Base-by-base conservation (phyloP, 2,888 invertebrate genomes). In the Agonum fuliginosum region DNA sequence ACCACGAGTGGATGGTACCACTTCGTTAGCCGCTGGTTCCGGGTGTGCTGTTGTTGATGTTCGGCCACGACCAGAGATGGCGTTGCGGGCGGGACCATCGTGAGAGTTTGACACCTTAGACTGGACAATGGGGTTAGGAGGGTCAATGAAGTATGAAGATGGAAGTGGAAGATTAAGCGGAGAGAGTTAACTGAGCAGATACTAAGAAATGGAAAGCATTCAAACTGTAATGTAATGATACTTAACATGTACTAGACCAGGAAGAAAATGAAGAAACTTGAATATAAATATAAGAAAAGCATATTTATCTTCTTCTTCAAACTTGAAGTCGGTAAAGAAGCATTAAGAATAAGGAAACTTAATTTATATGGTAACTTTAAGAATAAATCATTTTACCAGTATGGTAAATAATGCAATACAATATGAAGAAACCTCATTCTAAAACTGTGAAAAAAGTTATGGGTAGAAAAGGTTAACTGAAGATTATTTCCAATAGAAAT, bases 11-110 rank as follows among this genome's bases (percentile, higher is more conserved):
- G 86, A 82, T 22, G 88, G 93, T 78, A 92, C 88, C 67, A 93
- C 91, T 87, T 92, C 94, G 84, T 92, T 94, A 83, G 84, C 86
- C 22, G 86, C 87, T 0, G 90, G 91, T 86, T 91, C 94, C 0
- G 92, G 91, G 24, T 77, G 77, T 0, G 88, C 89, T 27, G 88
- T 86, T 0, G 85, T 83, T 10, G 87, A 87, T 10, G 51, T 30
- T 19, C 58, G 65, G 81, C 78, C 76, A 78, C 86, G 43, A 83
- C 84, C 79, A 86, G 88, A 75, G 82, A 86, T 81, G 86, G 89
- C 81, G 81, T 88, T 87, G 87, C 86, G 90, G 78, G 89, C 88
- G 22, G 91, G 91, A 3, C 91, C 91, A 82, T 92, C 92, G 81
- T 92, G 91, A 3, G 90, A 88, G 81, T 91, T 92, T 78, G 82